Conservation (phyloP, 2,888 invertebrate species). For the Morpho helenor region DNA sequence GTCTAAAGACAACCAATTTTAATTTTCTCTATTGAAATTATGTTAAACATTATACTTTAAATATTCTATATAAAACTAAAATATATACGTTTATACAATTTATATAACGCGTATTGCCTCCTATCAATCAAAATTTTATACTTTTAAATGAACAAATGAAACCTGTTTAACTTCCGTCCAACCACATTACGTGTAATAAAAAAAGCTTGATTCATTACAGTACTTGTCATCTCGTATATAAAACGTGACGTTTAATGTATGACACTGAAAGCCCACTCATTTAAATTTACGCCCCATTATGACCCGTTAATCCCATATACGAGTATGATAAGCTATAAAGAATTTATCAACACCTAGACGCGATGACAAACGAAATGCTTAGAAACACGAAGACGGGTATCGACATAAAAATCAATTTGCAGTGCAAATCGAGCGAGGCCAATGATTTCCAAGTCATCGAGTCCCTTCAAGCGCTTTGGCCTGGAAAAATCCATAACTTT, state of each 20-base stretch:
- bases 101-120: too few relatives aligned
- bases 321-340: not conserved
- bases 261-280: conserved; percentile 4
- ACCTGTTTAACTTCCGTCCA: too few relatives aligned
- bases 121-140: too few relatives aligned
- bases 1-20: too few relatives aligned
- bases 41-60: too few relatives aligned
- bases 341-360: conserved; percentile 23
- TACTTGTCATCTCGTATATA: too few relatives aligned
- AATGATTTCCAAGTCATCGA: conserved; percentile 73
- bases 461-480: conserved; percentile 56
- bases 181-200: too few relatives aligned
- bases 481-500: conserved; percentile 64
- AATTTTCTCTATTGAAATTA: too few relatives aligned
- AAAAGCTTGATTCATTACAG: too few relatives aligned
- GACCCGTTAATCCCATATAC: not conserved
- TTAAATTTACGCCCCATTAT: not conserved
- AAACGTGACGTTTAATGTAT: not conserved
- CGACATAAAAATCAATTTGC: conserved; percentile 73
- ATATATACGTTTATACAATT: too few relatives aligned
- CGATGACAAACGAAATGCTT: conserved; percentile 44
- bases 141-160: too few relatives aligned
- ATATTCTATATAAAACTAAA: too few relatives aligned
- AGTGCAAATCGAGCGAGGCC: conserved; percentile 73
- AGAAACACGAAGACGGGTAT: conserved; percentile 31